These are phyloP conservation scores for Ernsta delagoae DNA, from an alignment of 2,888 invertebrate genomes.

Conservation along the genomic window DNA sequence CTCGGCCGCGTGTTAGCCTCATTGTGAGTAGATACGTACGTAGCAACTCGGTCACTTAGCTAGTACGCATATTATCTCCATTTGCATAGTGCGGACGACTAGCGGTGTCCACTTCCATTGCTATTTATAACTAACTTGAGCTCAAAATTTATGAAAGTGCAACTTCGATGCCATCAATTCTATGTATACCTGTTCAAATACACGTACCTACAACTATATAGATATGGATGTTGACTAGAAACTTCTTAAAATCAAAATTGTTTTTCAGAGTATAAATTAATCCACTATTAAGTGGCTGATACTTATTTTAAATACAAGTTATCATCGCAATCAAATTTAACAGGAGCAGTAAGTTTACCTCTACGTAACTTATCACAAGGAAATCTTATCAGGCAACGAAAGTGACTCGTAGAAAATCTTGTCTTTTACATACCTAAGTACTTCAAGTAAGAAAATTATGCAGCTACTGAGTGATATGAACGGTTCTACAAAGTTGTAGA, in stretches of 20 bases:
- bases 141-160: conserved; percentile 57
- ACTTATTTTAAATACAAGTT: background rate
- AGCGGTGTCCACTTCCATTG: conserved; percentile 73
- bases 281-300: no score
- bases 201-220: no score
- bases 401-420: conserved; percentile 2
- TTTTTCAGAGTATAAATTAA: no score
- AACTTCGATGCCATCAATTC: conserved; percentile 45
- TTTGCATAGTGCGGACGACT: conserved; percentile 80
- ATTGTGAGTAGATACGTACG: conserved; percentile 61
- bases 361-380: background rate
- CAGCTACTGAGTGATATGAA: conserved; percentile 16
- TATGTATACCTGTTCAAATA: background rate
- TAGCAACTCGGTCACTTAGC: conserved; percentile 78
- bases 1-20: conserved; percentile 64
- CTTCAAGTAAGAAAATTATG: conserved; percentile 17
- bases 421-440: background rate
- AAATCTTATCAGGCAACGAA: conserved; percentile 1
- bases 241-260: no score
- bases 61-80: conserved; percentile 76
- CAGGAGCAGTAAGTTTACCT: background rate
- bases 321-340: background rate
- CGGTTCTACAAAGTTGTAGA: conserved; percentile 21
- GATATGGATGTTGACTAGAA: no score
- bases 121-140: conserved; percentile 59